Evolutionary conservation across 2,888 invertebrate genomes (phyloP).

Genomic region (Lochmaea capreae): DNA sequence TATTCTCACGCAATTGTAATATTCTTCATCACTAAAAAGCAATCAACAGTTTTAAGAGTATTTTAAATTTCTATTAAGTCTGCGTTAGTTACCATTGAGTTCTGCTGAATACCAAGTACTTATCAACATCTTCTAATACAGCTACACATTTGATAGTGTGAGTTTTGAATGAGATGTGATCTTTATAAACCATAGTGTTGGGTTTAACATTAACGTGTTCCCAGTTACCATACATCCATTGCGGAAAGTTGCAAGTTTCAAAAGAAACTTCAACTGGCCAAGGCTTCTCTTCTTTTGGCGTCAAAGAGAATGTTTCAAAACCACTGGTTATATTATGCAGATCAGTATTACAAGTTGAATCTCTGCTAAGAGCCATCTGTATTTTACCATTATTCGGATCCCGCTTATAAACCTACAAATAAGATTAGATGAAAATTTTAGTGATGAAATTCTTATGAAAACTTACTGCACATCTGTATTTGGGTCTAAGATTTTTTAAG

Average conservation of each 20-base stretch:
- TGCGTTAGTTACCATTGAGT: slow-evolving; percentile 67
- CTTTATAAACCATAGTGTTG: slow-evolving; percentile 67
- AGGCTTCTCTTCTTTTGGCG: slow-evolving; percentile 57
- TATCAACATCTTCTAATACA: slow-evolving; percentile 61
- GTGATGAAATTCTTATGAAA: slow-evolving; percentile 20
- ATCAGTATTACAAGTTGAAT: slow-evolving; percentile 72
- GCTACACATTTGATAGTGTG: slow-evolving; percentile 67
- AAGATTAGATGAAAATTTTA: neutral
- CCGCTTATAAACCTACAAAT: slow-evolving; percentile 52
- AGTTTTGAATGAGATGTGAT: slow-evolving; percentile 68
- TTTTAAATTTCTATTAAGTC: slow-evolving; percentile 4
- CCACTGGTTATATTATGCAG: slow-evolving; percentile 69
- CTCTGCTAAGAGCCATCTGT: slow-evolving; percentile 72
- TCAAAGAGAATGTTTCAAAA: slow-evolving; percentile 70
- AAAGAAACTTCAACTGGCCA: slow-evolving; percentile 64
- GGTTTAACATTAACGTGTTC: slow-evolving; percentile 68
- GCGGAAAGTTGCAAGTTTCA: slow-evolving; percentile 68
- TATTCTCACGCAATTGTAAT: slow-evolving; percentile 71
- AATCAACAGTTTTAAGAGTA: neutral
- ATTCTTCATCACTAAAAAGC: slow-evolving; percentile 69
- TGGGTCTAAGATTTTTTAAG: slow-evolving; percentile 63
- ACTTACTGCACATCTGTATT: slow-evolving; percentile 73
- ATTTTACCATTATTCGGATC: slow-evolving; percentile 67
- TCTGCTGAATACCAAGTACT: slow-evolving; percentile 67
- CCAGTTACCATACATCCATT: slow-evolving; percentile 75